Evolutionary conservation across 1,140 invertebrate species (phyloP), one percentile per base, ranked within the genome.

Genomic region (Drosophila melanica): DNA sequence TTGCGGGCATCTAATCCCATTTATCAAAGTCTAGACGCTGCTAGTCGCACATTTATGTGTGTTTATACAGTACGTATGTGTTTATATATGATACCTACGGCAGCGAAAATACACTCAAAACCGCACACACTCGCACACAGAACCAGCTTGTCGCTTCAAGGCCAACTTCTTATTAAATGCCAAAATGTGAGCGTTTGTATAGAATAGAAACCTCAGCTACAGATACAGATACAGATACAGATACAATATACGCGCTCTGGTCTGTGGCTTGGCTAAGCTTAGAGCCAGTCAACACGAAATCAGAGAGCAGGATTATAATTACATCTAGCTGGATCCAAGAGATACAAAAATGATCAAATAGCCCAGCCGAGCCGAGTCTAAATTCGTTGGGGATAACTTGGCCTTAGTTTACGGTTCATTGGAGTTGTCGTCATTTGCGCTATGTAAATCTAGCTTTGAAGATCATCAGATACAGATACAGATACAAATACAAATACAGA

Each of bases 131-230:
- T 47, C 48, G 35, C 48, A 69, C 30, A 60, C 45, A 16, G 50
- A 65, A 79, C 71, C 33, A 35, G 10, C 33, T 35, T 35, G 33
- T 81, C 60, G 84, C 84, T 74, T 79, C 82, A 87, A 87, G 82
- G 82, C 84, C 76, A 87, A 87, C 82, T 89, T 87, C 82, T 87
- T 89, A 74, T 82, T 87, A 87, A 87, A 87, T 87, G 82, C 84
- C 82, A 87, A 87, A 76, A 79, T 82, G 84, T 77, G 71, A 79
- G 76, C 71, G 57, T 64, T 54, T 42, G 66, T 57, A 48, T 53
- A 47, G 60, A 64, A 77, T 77, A 77, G 75, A 77, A 75, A 74
- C 64, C 63, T 72, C 58, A 75, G 65, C 33, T 58, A 45, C 30
- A 53, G 27, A n/a, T n/a, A 42, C n/a, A 57, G 41, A 41, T 12